Evolutionary conservation across 2,888 invertebrate species (phyloP).

Genomic region (Troides oblongomaculatus): DNA sequence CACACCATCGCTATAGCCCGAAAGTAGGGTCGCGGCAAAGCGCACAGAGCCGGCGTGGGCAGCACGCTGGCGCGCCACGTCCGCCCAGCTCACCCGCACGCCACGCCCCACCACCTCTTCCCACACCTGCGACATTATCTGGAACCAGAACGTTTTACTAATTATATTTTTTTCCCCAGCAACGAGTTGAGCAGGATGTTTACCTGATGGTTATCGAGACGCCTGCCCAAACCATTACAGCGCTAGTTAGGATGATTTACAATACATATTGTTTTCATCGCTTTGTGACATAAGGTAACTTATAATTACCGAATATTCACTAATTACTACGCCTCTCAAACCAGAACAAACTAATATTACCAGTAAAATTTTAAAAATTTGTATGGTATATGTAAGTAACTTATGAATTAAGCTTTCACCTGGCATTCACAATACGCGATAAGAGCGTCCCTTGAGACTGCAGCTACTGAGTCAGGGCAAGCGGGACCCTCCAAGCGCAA

Average conservation of each 20-base stretch:
- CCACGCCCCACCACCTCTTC: constrained; percentile 82
- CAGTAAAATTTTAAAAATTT: no score
- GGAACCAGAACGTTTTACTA: constrained; percentile 19
- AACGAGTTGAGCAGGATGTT: not conserved
- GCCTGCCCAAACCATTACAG: no score
- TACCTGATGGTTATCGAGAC: no score
- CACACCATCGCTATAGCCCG: constrained; percentile 40
- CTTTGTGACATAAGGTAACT: no score
- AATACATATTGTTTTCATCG: no score
- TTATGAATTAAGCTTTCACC: constrained; percentile 60
- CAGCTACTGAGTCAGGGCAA: constrained; percentile 89
- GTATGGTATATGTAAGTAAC: not conserved
- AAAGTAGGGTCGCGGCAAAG: constrained; percentile 31
- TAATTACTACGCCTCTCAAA: no score
- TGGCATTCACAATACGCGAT: constrained; percentile 94
- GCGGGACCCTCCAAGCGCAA: constrained; percentile 85
- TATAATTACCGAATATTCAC: no score
- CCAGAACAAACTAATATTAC: no score
- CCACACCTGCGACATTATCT: constrained; percentile 89
- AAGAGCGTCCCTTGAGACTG: constrained; percentile 90
- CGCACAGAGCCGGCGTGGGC: constrained; percentile 48
- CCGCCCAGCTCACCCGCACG: constrained; percentile 82
- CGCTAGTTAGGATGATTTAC: no score
- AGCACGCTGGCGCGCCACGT: constrained; percentile 83
- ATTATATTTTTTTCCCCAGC: not conserved